Conservation (phyloP, 2,113 vertebrate species). For the Myiagra hebetior region DNA sequence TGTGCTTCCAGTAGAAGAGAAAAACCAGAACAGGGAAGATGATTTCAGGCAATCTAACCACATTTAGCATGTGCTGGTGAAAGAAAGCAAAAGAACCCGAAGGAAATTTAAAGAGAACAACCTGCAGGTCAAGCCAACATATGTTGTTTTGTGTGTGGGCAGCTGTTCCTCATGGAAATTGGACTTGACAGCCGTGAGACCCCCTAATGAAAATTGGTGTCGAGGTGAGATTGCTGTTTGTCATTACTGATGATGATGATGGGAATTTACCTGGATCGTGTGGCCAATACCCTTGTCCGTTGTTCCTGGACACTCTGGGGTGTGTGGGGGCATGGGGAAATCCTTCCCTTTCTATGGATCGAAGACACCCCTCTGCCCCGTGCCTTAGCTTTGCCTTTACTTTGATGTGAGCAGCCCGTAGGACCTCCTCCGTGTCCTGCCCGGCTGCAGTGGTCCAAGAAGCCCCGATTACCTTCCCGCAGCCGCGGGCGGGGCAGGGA, state of each 20-base stretch:
- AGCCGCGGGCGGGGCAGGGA: background rate
- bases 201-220: background rate
- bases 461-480: background rate
- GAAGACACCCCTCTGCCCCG: too few relatives aligned
- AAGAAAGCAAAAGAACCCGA: background rate
- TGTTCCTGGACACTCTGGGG: background rate
- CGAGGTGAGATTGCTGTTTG: background rate
- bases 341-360: background rate
- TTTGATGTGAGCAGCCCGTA: accelerated
- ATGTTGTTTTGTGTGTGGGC: background rate
- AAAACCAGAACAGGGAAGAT: background rate
- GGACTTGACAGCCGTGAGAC: background rate
- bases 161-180: background rate
- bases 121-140: background rate
- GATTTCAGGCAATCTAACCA: background rate
- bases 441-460: background rate
- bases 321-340: accelerated
- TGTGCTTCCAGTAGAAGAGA: background rate
- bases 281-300: accelerated
- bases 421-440: background rate
- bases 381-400: too few relatives aligned
- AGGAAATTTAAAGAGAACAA: background rate
- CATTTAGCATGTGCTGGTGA: accelerated
- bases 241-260: too few relatives aligned
- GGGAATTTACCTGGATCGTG: accelerated